Percentiles rank a stretch among this genome's conserved stretches.
These are phyloP conservation scores for Nomada flava DNA, from an alignment of 2,888 invertebrate genomes.

Conservation along the genomic window DNA sequence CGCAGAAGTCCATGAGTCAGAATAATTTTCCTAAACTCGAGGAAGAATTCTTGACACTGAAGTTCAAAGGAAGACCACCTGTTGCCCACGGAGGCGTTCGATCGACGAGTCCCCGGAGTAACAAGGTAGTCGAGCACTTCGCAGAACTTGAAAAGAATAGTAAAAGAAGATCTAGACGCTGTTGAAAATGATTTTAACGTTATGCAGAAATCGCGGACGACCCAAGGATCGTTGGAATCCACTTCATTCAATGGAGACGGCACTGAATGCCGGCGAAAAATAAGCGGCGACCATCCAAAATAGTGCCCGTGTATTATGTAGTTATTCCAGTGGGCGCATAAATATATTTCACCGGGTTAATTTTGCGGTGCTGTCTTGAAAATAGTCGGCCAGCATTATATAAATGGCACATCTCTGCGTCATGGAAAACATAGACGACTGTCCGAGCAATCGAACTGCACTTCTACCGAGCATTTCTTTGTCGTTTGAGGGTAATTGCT, in stretches of 20 bases:
- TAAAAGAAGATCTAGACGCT: no score
- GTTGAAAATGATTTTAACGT: no score
- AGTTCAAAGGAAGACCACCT: slow-evolving; percentile 40
- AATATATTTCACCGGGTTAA: slow-evolving; percentile 49
- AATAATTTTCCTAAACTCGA: no score
- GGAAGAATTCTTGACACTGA: not conserved
- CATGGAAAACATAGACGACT: slow-evolving; percentile 4
- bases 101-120: not conserved
- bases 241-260: slow-evolving; percentile 5
- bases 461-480: not conserved
- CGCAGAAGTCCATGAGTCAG: no score
- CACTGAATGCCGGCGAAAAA: not conserved
- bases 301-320: slow-evolving; percentile 24
- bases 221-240: not conserved
- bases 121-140: not conserved
- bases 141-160: no score
- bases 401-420: slow-evolving; percentile 37
- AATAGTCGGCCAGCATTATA: slow-evolving; percentile 45
- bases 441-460: not conserved
- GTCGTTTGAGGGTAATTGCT: not conserved
- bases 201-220: no score
- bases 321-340: slow-evolving; percentile 21
- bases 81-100: slow-evolving; percentile 20
- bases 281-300: slow-evolving; percentile 32
- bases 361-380: slow-evolving; percentile 43